Conservation (phyloP, 2,888 invertebrate species). For the Acrobasis consociella region DNA sequence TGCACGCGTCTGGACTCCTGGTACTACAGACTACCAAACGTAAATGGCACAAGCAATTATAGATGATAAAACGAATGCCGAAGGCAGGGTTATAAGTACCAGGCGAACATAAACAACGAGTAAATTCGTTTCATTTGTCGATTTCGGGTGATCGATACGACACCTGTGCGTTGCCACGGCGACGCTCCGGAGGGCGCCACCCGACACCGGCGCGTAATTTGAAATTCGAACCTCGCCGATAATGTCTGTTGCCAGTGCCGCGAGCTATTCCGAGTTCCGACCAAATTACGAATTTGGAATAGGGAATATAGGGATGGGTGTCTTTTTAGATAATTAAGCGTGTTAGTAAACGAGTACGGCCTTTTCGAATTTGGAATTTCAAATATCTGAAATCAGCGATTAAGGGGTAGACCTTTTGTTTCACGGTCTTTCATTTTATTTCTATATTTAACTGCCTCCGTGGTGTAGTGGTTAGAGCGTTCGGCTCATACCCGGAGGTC, state of each 20-base stretch:
- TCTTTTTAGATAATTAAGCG: conserved; percentile 49
- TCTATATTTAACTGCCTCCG: no score
- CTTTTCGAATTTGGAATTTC: conserved; percentile 9
- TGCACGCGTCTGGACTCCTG: conserved; percentile 64
- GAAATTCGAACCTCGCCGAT: conserved; percentile 78
- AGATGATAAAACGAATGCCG: no score
- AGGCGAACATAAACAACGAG: conserved; percentile 46
- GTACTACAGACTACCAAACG: conserved; percentile 40
- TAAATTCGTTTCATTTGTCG: conserved; percentile 21
- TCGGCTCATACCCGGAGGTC: no score
- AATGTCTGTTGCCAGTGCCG: conserved; percentile 70
- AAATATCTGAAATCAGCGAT: background rate
- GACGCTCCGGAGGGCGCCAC: conserved; percentile 72
- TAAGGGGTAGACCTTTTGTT: no score
- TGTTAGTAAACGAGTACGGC: background rate
- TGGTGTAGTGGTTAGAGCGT: no score
- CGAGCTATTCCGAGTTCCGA: conserved; percentile 48
- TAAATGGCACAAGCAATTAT: no score
- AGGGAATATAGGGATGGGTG: conserved; percentile 54
- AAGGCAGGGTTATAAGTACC: conserved; percentile 34
- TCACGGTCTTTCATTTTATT: no score
- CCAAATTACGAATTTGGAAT: conserved; percentile 69
- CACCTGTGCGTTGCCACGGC: conserved; percentile 77
- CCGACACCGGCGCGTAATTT: conserved; percentile 80
- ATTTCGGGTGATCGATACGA: conserved; percentile 65